Evolutionary conservation across 30 jellyfish, hydroid and myxozoan genomes (phyloP), one percentile per base, ranked within the genome.

Genomic region (Hydractinia symbiolongicarpus): DNA sequence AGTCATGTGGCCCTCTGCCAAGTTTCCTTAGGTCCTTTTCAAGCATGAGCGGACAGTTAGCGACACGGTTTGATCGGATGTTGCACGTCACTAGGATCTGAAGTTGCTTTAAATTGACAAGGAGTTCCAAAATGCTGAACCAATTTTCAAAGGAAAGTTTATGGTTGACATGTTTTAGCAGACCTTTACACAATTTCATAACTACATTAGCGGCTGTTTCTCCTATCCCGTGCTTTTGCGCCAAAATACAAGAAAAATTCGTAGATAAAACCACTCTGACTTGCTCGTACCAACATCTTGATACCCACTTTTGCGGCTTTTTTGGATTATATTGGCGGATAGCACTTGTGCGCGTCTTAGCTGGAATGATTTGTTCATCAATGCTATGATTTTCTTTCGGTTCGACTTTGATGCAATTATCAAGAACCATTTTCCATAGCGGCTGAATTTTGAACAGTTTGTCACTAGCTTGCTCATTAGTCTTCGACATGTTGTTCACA

Each of bases 71-170:
- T 55, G 88, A 10, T 9, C 93, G 60, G 30, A 87, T 57, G 49
- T 81, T 86, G 30, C 79, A 93, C 13, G 78, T 16, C 16, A 84
- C n/a, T 8, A 87, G 57, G 9, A 82, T 72, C 10, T 93, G 93
- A 20, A 60, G 60, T n/a, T 69, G 86, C 72, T 85, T 53, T 53
- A 85, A 73, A 17, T 55, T 55, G 7, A 79, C 66, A 72, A 76
- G 55, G 61, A 85, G 95, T 51, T 79, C 85, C 66, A 85, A 17
- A 13, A 90, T 73, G 7, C 87, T 19, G 54, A 85, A 85, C 86
- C 95, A 85, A 64, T 85, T 85, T 55, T 85, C 95, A 85, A 85
- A 85, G 53, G 49, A 85, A 55, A 85, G 91, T 68, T 85, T 85
- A 73, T 66, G 67, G 56, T 53, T 79, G 53, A 77, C 69, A 69